Evolutionary conservation across 2,113 vertebrate genomes (phyloP).

Genomic region (Cephalopholis sonnerati): DNA sequence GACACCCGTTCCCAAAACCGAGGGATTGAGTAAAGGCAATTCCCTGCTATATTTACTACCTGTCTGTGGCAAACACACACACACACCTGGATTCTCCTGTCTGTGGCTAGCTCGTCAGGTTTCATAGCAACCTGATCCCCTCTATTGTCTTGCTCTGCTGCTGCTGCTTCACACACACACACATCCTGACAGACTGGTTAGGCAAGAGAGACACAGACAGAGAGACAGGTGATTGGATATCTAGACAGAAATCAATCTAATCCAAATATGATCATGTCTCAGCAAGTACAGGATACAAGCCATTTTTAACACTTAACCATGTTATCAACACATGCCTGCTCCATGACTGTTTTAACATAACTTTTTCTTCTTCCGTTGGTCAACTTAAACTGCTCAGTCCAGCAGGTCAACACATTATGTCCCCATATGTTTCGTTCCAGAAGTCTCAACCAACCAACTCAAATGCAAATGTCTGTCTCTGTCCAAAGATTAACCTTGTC

Average conservation of each 20-base stretch:
- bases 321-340: neutral
- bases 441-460: neutral
- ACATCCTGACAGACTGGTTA: constrained; percentile 68
- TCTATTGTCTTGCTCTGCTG: constrained; percentile 54
- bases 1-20: neutral
- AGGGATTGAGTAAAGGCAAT: neutral
- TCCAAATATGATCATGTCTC: neutral
- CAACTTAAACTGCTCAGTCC: too few species aligned
- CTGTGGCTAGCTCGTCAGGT: constrained; percentile 53
- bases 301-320: neutral
- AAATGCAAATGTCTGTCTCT: neutral
- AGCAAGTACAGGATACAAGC: neutral
- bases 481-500: neutral
- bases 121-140: constrained; percentile 72
- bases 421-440: too few species aligned
- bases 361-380: too few species aligned
- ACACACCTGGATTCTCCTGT: constrained; percentile 30
- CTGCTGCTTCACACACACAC: constrained; percentile 6
- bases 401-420: too few species aligned
- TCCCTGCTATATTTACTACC: constrained; percentile 33
- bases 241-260: neutral
- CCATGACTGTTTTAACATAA: neutral
- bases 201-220: constrained; percentile 8
- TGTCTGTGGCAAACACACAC: constrained; percentile 14
- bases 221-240: constrained; percentile 15